These are phyloP conservation scores for Drosophila eohydei DNA, from an alignment of 2,888 invertebrate genomes.

Conservation along the genomic window DNA sequence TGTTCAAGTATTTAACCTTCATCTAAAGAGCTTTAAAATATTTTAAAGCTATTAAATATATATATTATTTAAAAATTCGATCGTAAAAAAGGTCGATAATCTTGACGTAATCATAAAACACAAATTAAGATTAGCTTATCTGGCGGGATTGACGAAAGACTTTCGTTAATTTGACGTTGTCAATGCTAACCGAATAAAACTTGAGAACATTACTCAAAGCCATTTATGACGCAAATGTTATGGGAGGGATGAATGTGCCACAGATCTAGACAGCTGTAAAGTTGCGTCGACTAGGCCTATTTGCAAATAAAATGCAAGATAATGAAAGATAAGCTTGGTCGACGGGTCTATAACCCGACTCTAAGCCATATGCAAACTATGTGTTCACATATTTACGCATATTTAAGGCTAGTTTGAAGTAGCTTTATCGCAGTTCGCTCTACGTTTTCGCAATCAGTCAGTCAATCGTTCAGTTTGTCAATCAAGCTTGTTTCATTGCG, in stretches of 20 bases:
- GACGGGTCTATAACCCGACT: slow-evolving; percentile 19
- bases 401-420: slow-evolving; percentile 6
- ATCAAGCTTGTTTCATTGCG: background rate
- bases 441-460: slow-evolving; percentile 14
- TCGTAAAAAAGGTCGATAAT: background rate
- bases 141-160: background rate
- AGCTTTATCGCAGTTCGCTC: background rate
- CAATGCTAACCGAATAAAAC: background rate
- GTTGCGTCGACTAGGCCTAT: background rate
- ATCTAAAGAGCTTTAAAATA: background rate
- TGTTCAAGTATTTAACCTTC: background rate
- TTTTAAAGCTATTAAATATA: background rate
- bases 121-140: slow-evolving; percentile 5
- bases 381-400: slow-evolving; percentile 14
- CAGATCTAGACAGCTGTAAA: slow-evolving; percentile 7
- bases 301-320: slow-evolving; percentile 13
- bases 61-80: slow-evolving; percentile 1
- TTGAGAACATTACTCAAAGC: background rate
- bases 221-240: background rate
- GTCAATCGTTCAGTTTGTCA: slow-evolving; percentile 1
- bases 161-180: background rate
- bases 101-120: slow-evolving; percentile 1
- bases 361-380: background rate
- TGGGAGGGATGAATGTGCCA: background rate
- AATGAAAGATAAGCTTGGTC: slow-evolving; percentile 13